Percentiles rank a stretch among this genome's conserved stretches.
These are phyloP conservation scores for Halocynthia aurantium DNA, from an alignment of 23 tunicate genomes.

Conservation along the genomic window DNA sequence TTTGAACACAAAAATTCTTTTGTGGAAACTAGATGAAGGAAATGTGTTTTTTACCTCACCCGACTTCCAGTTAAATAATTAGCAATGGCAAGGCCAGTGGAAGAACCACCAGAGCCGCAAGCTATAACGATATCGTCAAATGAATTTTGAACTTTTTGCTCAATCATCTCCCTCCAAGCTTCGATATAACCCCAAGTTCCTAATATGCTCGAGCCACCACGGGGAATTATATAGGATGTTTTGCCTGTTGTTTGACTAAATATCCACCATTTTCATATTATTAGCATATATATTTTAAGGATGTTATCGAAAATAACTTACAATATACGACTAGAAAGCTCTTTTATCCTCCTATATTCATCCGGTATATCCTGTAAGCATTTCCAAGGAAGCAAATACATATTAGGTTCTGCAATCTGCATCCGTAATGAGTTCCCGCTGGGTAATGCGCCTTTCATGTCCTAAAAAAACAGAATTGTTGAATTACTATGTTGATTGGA, in stretches of 20 bases:
- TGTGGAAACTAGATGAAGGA: neutral
- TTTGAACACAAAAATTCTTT: neutral
- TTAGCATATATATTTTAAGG: neutral
- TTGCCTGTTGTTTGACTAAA: slow-evolving; percentile 49
- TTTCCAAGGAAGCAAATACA: slow-evolving; percentile 1
- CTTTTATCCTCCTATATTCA: neutral
- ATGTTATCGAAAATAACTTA: neutral
- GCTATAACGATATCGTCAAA: slow-evolving; percentile 67
- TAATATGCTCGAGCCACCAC: slow-evolving; percentile 58
- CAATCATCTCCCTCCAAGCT: slow-evolving; percentile 82
- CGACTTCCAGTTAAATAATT: slow-evolving; percentile 67
- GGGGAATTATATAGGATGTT: slow-evolving; percentile 56
- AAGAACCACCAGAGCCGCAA: slow-evolving; percentile 83
- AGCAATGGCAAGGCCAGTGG: slow-evolving; percentile 69
- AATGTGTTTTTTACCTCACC: slow-evolving; percentile 29
- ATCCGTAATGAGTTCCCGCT: neutral
- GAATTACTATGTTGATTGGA: neutral
- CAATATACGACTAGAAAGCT: neutral
- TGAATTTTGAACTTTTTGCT: slow-evolving; percentile 26
- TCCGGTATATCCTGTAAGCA: neutral
- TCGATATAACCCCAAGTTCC: slow-evolving; percentile 63
- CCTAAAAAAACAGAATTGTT: neutral
- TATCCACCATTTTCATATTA: neutral
- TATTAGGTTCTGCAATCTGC: neutral
- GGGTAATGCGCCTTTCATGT: neutral